Conservation (phyloP, 92 coral and sea anemone genomes). For the Anthopleura xanthogrammica region DNA sequence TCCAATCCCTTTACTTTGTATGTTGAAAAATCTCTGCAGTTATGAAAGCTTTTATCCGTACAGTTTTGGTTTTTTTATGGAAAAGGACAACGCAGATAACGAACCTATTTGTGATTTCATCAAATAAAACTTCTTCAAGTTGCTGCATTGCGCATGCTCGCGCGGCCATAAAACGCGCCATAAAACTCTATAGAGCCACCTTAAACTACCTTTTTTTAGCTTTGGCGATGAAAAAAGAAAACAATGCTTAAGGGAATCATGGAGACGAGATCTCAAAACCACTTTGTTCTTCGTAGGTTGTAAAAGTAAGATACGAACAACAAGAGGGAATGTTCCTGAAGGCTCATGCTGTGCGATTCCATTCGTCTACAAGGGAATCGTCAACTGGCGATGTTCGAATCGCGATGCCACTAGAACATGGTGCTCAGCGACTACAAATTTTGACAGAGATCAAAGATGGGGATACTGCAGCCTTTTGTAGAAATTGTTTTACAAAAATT, state of each 20-base stretch:
- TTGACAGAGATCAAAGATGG: conserved; percentile 83
- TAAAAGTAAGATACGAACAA: conserved; percentile 17
- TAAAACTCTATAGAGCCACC: too few relatives aligned
- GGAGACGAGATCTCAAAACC: too few relatives aligned
- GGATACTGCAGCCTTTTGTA: conserved; percentile 63
- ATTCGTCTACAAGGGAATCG: conserved; percentile 75
- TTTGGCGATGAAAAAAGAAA: background rate
- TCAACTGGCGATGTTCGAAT: conserved; percentile 79
- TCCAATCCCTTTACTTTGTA: too few relatives aligned
- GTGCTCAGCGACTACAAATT: conserved; percentile 80
- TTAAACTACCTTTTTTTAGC: too few relatives aligned
- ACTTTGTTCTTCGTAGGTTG: conserved; percentile 27
- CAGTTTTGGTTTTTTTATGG: too few relatives aligned
- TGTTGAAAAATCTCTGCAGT: too few relatives aligned
- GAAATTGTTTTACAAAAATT: background rate
- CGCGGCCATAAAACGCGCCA: too few relatives aligned
- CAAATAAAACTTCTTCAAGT: too few relatives aligned
- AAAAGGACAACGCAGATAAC: too few relatives aligned
- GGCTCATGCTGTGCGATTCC: conserved; percentile 85
- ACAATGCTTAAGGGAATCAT: background rate
- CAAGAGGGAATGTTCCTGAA: conserved; percentile 16
- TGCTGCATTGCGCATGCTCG: too few relatives aligned
- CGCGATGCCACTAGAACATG: conserved; percentile 59
- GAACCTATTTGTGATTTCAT: too few relatives aligned
- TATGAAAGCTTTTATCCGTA: too few relatives aligned